Conservation (phyloP, 2,888 invertebrate genomes). For the Cheilosia scutellata region DNA sequence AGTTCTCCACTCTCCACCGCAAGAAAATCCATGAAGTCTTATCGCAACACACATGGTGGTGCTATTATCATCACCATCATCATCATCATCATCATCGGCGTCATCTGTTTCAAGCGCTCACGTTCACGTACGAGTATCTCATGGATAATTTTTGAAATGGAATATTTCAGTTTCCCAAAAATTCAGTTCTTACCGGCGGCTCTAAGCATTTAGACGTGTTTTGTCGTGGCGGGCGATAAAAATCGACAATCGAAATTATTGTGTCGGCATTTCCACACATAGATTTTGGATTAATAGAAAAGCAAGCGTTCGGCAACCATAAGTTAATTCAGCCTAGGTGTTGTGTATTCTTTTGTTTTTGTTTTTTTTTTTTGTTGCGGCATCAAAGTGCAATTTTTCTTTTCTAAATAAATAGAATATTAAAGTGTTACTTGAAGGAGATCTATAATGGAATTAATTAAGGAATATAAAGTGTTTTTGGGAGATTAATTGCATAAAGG, state of each 20-base stretch:
- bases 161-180: constrained; percentile 34
- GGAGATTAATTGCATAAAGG: background rate
- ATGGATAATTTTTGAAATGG: constrained; percentile 33
- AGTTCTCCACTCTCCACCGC: constrained; percentile 17
- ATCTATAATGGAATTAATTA: constrained; percentile 15
- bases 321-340: background rate
- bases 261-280: constrained; percentile 15
- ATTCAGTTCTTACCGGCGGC: constrained; percentile 60
- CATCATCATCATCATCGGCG: constrained; percentile 11
- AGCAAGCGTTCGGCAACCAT: background rate
- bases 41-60: constrained; percentile 32
- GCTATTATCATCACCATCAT: constrained; percentile 29
- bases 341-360: background rate
- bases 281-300: background rate
- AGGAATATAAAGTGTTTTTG: background rate
- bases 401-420: constrained; percentile 15
- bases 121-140: constrained; percentile 18
- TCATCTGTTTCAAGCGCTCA: constrained; percentile 31
- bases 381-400: background rate
- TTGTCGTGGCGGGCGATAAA: constrained; percentile 1
- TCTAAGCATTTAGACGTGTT: constrained; percentile 49
- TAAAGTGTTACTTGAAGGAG: constrained; percentile 29
- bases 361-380: background rate
- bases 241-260: constrained; percentile 21
- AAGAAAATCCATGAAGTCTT: constrained; percentile 10